A percentile compares a stretch with the other conserved stretches of the same genome.
phyloP scores from a whole-genome alignment of 2,888 invertebrate genomes.

The Lomographa bimaculata region DNA sequence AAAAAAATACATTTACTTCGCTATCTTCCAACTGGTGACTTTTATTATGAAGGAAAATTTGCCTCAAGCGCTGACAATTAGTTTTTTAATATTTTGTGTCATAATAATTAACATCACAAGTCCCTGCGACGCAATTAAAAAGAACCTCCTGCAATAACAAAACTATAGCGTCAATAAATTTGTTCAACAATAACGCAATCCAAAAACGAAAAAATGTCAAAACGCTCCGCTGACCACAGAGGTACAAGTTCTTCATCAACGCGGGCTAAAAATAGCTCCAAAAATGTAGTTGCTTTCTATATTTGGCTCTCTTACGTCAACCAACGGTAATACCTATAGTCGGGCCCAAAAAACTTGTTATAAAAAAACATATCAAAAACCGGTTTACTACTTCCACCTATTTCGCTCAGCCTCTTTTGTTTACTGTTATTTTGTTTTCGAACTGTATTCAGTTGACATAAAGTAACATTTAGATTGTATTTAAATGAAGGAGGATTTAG shows the following conservation, averaged over 20 bases:
- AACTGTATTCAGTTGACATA: background rate
- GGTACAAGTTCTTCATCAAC: constrained; percentile 27
- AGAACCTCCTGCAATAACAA: constrained; percentile 2
- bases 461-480: background rate
- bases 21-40: too few relatives aligned
- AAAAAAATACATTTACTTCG: too few relatives aligned
- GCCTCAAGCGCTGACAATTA: too few relatives aligned
- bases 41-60: too few relatives aligned
- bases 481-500: background rate
- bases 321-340: constrained; percentile 31
- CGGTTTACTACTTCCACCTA: constrained; percentile 9
- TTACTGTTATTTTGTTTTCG: background rate
- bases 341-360: constrained; percentile 12
- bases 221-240: constrained; percentile 6
- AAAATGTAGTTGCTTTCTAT: constrained; percentile 35
- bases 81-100: too few relatives aligned
- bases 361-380: constrained; percentile 13
- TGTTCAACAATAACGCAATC: constrained; percentile 10
- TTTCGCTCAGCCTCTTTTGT: constrained; percentile 1
- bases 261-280: constrained; percentile 34
- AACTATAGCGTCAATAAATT: constrained; percentile 1
- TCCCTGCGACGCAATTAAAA: constrained; percentile 1
- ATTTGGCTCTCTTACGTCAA: constrained; percentile 38
- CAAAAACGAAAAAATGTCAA: constrained; percentile 10
- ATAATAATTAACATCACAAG: too few relatives aligned